These are phyloP conservation scores for Poecilia gillii DNA, from an alignment of 2,797 vertebrate genomes.

Conservation along the genomic window DNA sequence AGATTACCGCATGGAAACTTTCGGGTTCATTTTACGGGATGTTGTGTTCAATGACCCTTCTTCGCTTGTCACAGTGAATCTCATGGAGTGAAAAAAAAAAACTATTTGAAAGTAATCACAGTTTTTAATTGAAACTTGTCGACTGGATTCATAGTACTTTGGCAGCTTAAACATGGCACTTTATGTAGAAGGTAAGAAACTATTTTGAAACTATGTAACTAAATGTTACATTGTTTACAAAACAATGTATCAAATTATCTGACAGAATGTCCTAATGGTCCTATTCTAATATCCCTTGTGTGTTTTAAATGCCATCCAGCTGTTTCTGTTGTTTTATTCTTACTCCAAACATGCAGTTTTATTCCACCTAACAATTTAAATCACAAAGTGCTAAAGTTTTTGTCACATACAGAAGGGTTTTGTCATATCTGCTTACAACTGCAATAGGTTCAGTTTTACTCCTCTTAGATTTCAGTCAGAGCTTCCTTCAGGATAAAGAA, in stretches of 20 bases:
- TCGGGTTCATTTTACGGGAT: constrained; percentile 3
- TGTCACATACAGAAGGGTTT: neutral
- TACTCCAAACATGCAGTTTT: neutral
- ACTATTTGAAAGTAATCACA: neutral
- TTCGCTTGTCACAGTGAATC: neutral
- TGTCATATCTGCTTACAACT: neutral
- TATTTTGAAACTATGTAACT: neutral
- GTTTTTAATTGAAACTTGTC: neutral
- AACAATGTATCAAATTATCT: neutral
- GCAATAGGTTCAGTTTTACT: neutral
- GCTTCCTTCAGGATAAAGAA: neutral
- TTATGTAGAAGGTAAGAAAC: constrained; percentile 72
- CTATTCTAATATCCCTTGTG: neutral
- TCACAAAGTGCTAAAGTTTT: neutral
- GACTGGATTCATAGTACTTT: constrained; percentile 12
- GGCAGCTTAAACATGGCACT: constrained; percentile 50
- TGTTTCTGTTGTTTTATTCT: neutral
- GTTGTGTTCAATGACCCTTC: constrained; percentile 18
- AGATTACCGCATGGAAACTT: constrained; percentile 32
- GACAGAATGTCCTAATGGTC: neutral
- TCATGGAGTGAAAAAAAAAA: neutral
- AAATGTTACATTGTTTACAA: no score
- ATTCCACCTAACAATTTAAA: neutral
- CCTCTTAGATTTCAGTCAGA: neutral
- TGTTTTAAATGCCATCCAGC: neutral